phyloP scores from a whole-genome alignment of 2,888 invertebrate species.

The Melanargia galathea region DNA sequence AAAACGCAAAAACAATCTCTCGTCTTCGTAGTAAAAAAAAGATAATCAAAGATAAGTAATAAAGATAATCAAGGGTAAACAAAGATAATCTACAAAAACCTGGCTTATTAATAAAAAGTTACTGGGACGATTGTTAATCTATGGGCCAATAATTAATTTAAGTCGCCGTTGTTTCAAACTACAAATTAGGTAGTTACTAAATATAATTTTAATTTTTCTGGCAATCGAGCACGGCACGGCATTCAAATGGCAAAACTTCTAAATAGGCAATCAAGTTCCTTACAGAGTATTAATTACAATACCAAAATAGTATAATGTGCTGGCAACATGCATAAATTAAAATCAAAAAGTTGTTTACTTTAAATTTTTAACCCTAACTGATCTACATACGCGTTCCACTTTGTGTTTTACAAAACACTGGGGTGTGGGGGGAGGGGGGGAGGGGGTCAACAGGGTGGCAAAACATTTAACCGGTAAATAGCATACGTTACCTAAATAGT shows the following conservation, averaged over 20 bases:
- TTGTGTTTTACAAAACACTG: conserved; percentile 4
- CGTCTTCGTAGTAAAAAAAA: no score
- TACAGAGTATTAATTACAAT: neutral
- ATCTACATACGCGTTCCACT: conserved; percentile 3
- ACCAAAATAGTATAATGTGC: neutral
- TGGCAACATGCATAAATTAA: neutral
- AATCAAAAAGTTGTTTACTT: conserved; percentile 6
- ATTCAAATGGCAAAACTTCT: neutral
- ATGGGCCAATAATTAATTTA: no score
- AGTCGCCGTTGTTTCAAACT: no score
- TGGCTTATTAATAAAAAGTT: no score
- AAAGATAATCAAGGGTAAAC: no score
- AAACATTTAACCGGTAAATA: conserved; percentile 24
- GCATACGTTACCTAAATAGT: conserved; percentile 8
- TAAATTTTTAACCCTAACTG: neutral
- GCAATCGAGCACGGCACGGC: no score
- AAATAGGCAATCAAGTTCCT: conserved; percentile 1
- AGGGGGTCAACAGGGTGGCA: neutral
- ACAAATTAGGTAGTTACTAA: no score
- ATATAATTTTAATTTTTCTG: no score
- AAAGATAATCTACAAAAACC: no score
- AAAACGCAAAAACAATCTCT: no score
- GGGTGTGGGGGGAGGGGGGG: neutral
- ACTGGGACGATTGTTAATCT: no score
- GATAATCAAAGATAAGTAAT: no score